Evolutionary conservation across 2,888 invertebrate species (phyloP).

Genomic region (Dynastes hyllus): DNA sequence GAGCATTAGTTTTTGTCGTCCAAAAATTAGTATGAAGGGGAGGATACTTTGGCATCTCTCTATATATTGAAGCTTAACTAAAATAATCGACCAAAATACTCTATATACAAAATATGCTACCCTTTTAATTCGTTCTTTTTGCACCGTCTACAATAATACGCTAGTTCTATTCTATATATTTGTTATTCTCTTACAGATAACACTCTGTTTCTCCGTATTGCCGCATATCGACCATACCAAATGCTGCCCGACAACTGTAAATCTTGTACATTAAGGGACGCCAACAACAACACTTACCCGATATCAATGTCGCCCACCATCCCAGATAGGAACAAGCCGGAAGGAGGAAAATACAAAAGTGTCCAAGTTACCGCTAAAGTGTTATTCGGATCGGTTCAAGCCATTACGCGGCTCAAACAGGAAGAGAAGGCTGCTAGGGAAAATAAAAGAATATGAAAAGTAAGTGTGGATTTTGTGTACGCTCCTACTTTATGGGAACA

Average conservation of each 20-base stretch:
- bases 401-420: constrained; percentile 83
- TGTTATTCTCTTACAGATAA: constrained; percentile 15
- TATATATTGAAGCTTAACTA: too few relatives aligned
- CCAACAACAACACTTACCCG: constrained; percentile 77
- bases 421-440: constrained; percentile 80
- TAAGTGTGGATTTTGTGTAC: constrained; percentile 27
- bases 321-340: constrained; percentile 59
- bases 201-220: neutral
- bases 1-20: too few relatives aligned
- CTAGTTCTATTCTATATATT: too few relatives aligned
- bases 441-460: constrained; percentile 73
- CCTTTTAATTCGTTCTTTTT: too few relatives aligned
- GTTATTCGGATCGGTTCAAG: constrained; percentile 81
- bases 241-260: constrained; percentile 76
- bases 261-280: constrained; percentile 73
- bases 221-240: constrained; percentile 25
- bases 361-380: constrained; percentile 83
- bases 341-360: constrained; percentile 61
- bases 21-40: too few relatives aligned
- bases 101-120: too few relatives aligned
- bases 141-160: too few relatives aligned
- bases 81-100: too few relatives aligned
- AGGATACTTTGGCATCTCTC: too few relatives aligned
- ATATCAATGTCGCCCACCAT: constrained; percentile 58
- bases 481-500: neutral